A percentile compares a stretch with the other conserved stretches of the same genome.
These are phyloP conservation scores for Sinocyclocheilus anshuiensis DNA, from an alignment of 2,113 vertebrate species.

Conservation along the genomic window DNA sequence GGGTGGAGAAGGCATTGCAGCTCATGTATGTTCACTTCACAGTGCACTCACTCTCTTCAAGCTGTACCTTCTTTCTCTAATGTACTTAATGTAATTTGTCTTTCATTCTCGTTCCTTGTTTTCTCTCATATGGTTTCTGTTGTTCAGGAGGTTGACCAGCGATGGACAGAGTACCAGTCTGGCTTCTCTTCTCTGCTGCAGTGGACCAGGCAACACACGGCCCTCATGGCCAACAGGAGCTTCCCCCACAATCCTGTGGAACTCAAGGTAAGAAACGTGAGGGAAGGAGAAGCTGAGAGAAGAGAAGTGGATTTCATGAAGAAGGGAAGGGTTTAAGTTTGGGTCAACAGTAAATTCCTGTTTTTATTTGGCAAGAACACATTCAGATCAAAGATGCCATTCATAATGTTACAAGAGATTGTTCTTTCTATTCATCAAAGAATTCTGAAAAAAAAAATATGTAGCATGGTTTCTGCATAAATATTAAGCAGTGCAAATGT, in stretches of 20 bases:
- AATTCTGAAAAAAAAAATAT: no score
- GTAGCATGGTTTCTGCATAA: no score
- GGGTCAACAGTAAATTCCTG: no score
- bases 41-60: not conserved
- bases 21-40: conserved; percentile 78
- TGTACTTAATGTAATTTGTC: not conserved
- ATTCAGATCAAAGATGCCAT: no score
- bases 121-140: not conserved
- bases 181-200: conserved; percentile 88
- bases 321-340: no score
- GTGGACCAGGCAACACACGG: conserved; percentile 93
- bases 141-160: conserved; percentile 89
- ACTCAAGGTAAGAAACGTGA: conserved; percentile 84
- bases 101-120: not conserved
- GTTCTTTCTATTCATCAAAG: no score
- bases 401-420: no score
- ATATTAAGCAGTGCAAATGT: no score
- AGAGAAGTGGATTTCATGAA: no score
- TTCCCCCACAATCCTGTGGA: conserved; percentile 97
- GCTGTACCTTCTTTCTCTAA: not conserved
- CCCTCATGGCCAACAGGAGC: conserved; percentile 93
- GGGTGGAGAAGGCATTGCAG: conserved; percentile 91
- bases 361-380: no score
- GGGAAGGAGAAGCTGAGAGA: not conserved
- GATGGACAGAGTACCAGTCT: conserved; percentile 93